Percentiles rank a stretch among this genome's conserved stretches.
These are phyloP conservation scores for Mastacembelus armatus DNA, from an alignment of 2,797 vertebrate species.

Conservation along the genomic window DNA sequence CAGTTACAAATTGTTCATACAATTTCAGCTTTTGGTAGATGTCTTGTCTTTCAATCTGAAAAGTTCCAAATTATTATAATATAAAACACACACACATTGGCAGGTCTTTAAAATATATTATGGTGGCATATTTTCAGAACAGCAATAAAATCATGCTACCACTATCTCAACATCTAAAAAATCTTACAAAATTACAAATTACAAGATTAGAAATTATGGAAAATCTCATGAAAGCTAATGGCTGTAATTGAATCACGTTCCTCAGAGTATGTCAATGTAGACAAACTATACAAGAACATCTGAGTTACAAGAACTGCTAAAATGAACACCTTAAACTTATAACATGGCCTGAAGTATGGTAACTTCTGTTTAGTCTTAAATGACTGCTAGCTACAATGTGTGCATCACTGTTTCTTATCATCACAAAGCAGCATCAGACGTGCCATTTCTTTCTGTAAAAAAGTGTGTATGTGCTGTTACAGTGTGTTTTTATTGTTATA, in stretches of 20 bases:
- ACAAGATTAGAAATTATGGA: no score
- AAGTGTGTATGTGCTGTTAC: background rate
- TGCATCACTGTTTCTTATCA: background rate
- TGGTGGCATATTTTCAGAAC: no score
- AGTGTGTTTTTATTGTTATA: background rate
- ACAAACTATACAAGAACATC: no score
- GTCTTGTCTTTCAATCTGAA: background rate
- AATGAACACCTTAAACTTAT: background rate
- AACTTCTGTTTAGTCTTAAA: slow-evolving; percentile 9
- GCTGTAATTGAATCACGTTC: no score
- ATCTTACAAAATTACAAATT: no score
- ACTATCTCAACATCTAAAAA: no score
- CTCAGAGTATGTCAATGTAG: no score
- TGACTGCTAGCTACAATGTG: slow-evolving; percentile 1
- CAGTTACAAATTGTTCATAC: background rate
- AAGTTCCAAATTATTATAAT: background rate
- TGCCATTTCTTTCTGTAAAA: background rate
- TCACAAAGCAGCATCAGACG: background rate
- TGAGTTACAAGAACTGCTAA: no score
- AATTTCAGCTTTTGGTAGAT: background rate
- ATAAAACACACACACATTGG: no score
- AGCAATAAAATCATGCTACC: no score
- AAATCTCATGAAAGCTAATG: no score
- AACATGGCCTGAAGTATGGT: background rate
- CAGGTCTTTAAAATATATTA: no score